Conservation (phyloP, 1,140 invertebrate species). For the Philopotamus ludificatus region DNA sequence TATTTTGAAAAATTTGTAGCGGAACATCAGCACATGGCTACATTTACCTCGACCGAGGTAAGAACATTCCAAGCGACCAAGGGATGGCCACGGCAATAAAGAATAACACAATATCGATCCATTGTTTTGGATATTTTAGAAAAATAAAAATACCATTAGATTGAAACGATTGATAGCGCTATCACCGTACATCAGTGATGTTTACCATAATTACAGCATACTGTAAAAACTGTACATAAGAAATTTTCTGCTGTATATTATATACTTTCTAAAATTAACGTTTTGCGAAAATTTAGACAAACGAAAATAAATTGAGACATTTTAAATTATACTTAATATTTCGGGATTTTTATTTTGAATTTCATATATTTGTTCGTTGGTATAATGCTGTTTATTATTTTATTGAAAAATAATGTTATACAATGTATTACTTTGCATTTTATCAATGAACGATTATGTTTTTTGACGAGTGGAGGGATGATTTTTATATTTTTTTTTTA, state of each 20-base stretch:
- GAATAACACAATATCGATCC: too few relatives aligned
- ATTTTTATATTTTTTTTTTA: not conserved
- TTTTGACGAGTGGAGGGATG: not conserved
- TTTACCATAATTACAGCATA: too few relatives aligned
- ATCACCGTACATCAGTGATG: too few relatives aligned
- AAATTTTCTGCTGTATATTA: not conserved
- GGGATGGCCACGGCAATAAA: constrained; percentile 51
- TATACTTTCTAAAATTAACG: not conserved
- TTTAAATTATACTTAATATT: constrained; percentile 6
- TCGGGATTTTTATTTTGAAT: constrained; percentile 11
- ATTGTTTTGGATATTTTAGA: too few relatives aligned
- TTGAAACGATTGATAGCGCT: too few relatives aligned
- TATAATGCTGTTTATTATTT: constrained; percentile 15
- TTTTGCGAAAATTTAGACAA: not conserved
- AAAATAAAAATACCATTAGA: too few relatives aligned
- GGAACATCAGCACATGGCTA: constrained; percentile 49
- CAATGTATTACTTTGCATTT: constrained; percentile 27
- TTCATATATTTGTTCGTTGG: constrained; percentile 30
- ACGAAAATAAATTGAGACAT: not conserved
- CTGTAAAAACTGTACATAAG: too few relatives aligned
- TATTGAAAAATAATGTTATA: not conserved
- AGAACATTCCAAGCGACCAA: constrained; percentile 53
- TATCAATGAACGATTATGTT: constrained; percentile 33
- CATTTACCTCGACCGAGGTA: constrained; percentile 55
- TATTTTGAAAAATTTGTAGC: constrained; percentile 44